Percentiles rank a stretch among this genome's conserved stretches.
Conservation (phyloP, 2,797 vertebrate genomes). For the Enteromius fasciolatus region DNA sequence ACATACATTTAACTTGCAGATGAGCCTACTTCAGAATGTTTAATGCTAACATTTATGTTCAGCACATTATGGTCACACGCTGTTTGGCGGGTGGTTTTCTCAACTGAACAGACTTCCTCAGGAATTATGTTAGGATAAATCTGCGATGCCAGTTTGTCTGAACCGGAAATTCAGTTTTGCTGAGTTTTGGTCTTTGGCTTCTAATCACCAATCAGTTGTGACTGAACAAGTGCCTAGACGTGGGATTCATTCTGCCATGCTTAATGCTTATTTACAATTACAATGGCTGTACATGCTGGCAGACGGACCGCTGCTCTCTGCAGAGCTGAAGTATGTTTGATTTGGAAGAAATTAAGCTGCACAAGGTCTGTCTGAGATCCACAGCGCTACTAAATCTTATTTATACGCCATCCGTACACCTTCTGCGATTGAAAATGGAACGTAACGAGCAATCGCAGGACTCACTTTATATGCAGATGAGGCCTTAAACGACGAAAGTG, state of each 20-base stretch:
- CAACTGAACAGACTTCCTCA: not conserved
- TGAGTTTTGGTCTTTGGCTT: constrained; percentile 32
- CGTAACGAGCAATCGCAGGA: not conserved
- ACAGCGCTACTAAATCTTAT: not conserved
- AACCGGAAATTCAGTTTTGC: constrained; percentile 11
- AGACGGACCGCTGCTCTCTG: not conserved
- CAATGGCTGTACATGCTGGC: not conserved
- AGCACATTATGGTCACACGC: not conserved
- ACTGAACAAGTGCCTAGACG: constrained; percentile 36
- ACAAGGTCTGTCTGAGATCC: not conserved
- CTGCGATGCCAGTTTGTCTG: not conserved
- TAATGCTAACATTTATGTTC: not conserved
- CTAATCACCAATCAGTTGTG: constrained; percentile 26
- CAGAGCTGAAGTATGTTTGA: not conserved
- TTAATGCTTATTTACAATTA: constrained; percentile 40
- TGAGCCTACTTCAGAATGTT: not conserved
- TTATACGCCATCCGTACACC: not conserved
- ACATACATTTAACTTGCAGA: not conserved
- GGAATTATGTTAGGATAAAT: not conserved
- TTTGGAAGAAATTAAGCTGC: constrained; percentile 1
- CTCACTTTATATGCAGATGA: constrained; percentile 15
- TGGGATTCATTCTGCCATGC: constrained; percentile 19
- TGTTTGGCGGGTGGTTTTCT: not conserved
- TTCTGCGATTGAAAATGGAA: not conserved
- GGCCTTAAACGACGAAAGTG: not conserved